These are phyloP conservation scores for Orthosia incerta DNA, from an alignment of 2,888 invertebrate genomes.

Conservation along the genomic window DNA sequence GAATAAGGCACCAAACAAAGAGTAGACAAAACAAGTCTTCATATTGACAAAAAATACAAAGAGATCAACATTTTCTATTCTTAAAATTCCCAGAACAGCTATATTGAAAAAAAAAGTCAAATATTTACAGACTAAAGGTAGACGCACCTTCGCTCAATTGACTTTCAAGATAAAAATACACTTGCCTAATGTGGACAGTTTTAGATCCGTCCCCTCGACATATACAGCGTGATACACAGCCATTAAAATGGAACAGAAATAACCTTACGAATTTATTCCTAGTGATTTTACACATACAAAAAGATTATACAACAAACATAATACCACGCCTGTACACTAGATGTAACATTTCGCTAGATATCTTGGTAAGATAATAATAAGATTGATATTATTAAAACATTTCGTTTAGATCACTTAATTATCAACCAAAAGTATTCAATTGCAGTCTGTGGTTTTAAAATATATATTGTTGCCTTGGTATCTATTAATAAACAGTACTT, in stretches of 20 bases:
- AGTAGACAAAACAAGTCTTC: neutral
- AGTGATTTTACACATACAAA: neutral
- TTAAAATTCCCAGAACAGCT: neutral
- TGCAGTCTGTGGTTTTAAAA: too few species aligned
- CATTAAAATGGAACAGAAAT: constrained; percentile 45
- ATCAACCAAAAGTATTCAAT: too few species aligned
- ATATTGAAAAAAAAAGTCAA: neutral
- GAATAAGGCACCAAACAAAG: neutral
- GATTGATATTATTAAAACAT: too few species aligned
- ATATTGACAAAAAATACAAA: neutral
- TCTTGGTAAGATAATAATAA: too few species aligned
- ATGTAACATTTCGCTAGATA: too few species aligned
- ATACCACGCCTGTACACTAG: too few species aligned
- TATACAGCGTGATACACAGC: neutral
- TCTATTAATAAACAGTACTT: too few species aligned
- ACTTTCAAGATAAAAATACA: constrained; percentile 47
- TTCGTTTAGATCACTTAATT: too few species aligned
- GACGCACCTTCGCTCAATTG: constrained; percentile 14
- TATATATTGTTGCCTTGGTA: too few species aligned
- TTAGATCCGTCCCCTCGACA: constrained; percentile 52
- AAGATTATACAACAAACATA: too few species aligned
- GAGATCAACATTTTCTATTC: neutral
- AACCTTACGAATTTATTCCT: constrained; percentile 10
- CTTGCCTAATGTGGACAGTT: constrained; percentile 34
- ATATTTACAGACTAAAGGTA: neutral